phyloP scores from a whole-genome alignment of 2,113 vertebrate species.

The Dipodomys merriami region DNA sequence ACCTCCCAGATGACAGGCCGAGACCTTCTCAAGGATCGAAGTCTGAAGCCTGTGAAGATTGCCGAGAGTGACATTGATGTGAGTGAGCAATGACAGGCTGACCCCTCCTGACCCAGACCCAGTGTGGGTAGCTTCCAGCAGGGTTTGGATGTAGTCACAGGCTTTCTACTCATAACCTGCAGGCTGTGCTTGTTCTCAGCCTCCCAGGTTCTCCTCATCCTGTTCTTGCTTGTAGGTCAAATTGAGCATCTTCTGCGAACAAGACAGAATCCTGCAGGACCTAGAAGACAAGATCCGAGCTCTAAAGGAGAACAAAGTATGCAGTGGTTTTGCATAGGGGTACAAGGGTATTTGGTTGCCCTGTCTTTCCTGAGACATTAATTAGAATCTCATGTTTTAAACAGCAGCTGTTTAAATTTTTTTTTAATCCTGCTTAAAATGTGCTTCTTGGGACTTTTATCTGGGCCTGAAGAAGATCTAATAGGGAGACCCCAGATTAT shows the following conservation, averaged over 20 bases:
- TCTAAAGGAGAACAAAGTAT: constrained; percentile 98
- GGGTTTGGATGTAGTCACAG: background rate
- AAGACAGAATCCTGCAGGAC: constrained; percentile 97
- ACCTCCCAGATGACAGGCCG: constrained; percentile 92
- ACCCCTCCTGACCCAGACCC: background rate
- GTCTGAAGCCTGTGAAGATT: constrained; percentile 93
- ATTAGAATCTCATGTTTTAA: background rate
- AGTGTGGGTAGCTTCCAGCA: background rate
- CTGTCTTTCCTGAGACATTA: background rate
- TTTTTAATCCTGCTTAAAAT: background rate
- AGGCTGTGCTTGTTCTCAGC: background rate
- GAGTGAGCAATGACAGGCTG: constrained; percentile 90
- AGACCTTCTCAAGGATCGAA: constrained; percentile 91
- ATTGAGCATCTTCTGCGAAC: constrained; percentile 96
- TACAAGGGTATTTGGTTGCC: background rate
- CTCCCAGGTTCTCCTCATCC: background rate
- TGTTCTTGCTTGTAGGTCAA: constrained; percentile 90
- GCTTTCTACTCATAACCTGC: background rate
- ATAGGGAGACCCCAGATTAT: background rate
- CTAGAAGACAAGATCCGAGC: constrained; percentile 94
- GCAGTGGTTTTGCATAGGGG: constrained; percentile 20
- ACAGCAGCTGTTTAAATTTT: too few relatives aligned
- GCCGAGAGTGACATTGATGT: constrained; percentile 98
- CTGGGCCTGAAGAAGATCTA: background rate
- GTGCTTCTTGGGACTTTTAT: background rate